Percentiles rank a stretch among this genome's conserved stretches.
phyloP scores from a whole-genome alignment of 2,113 vertebrate species.

The Typhlomys cinereus region DNA sequence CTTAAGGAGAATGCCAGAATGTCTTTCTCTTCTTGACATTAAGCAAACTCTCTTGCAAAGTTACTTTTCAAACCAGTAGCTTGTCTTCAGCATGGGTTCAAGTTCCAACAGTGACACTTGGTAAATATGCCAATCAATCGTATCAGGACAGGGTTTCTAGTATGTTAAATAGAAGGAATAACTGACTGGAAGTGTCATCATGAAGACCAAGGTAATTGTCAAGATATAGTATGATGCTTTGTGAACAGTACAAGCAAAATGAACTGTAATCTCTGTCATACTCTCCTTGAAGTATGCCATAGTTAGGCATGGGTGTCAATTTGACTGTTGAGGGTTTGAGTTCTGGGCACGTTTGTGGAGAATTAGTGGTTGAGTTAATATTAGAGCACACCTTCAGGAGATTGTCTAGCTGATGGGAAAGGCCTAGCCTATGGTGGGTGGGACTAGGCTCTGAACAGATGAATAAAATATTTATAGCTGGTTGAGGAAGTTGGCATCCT shows the following conservation, averaged over 20 bases:
- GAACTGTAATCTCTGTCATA: background rate
- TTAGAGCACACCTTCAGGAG: no score
- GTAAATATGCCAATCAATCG: background rate
- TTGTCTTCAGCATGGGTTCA: constrained; percentile 24
- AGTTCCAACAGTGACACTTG: background rate
- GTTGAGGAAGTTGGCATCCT: no score
- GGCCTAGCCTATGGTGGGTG: no score
- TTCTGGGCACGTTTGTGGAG: no score
- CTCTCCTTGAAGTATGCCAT: background rate
- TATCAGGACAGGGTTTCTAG: background rate
- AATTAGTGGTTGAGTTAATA: no score
- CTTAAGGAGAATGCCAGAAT: background rate
- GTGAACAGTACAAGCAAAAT: background rate
- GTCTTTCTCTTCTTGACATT: background rate
- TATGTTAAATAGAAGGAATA: constrained; percentile 27
- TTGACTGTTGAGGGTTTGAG: no score
- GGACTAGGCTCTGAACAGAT: no score
- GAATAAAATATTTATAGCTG: no score
- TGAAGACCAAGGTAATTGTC: background rate
- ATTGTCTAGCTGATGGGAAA: no score
- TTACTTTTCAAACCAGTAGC: background rate
- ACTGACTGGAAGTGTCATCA: background rate
- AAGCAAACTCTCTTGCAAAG: background rate
- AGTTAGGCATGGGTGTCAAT: no score
- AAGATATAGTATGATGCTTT: background rate